A percentile compares a stretch with the other conserved stretches of the same genome.
phyloP scores from a whole-genome alignment of 2,888 invertebrate species.

The Parascotia fuliginaria region DNA sequence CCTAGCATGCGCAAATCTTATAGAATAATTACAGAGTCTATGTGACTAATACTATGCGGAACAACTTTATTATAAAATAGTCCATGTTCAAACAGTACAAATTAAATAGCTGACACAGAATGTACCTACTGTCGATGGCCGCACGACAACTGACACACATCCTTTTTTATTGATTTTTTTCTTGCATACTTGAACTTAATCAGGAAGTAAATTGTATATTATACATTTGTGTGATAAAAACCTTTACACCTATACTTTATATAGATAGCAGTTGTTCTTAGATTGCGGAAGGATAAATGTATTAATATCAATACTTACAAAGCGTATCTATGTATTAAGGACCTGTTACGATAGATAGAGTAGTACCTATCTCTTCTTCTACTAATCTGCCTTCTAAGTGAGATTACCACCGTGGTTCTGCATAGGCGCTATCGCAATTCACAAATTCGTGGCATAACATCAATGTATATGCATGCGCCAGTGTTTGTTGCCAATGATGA shows the following conservation, averaged over 20 bases:
- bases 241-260: neutral
- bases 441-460: too few relatives aligned
- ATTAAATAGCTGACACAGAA: neutral
- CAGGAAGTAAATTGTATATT: slow-evolving; percentile 5
- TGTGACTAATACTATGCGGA: too few relatives aligned
- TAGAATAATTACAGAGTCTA: too few relatives aligned
- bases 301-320: neutral
- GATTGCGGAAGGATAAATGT: neutral
- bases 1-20: too few relatives aligned
- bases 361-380: too few relatives aligned
- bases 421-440: too few relatives aligned
- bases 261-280: neutral
- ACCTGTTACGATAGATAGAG: too few relatives aligned
- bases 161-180: neutral
- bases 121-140: too few relatives aligned
- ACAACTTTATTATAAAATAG: neutral
- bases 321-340: neutral
- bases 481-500: too few relatives aligned
- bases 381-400: too few relatives aligned
- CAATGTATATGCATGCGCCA: too few relatives aligned
- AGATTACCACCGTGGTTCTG: too few relatives aligned
- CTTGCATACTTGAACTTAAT: neutral
- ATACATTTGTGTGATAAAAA: slow-evolving; percentile 5
- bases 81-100: neutral
- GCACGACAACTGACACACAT: neutral